Conservation (phyloP, 2,113 vertebrate species). For the Taxidea taxus region DNA sequence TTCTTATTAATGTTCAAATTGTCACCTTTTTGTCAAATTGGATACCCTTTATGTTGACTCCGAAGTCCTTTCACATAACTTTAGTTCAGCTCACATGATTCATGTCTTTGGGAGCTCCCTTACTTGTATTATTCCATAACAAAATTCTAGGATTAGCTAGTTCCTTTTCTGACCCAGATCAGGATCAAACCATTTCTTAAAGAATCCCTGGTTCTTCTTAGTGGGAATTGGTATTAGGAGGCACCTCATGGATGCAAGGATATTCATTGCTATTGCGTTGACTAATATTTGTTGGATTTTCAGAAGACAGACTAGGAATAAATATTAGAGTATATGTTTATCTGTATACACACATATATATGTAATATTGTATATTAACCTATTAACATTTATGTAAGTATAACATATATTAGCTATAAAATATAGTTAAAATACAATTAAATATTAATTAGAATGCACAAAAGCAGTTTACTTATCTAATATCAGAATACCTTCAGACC, state of each 20-base stretch:
- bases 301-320: not conserved
- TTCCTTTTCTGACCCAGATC: not conserved
- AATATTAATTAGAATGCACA: not conserved
- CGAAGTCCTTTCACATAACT: not conserved
- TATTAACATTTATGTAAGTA: not conserved
- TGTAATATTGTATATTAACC: not conserved
- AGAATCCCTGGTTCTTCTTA: not conserved
- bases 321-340: not conserved
- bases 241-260: not conserved
- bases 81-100: not conserved
- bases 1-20: not conserved
- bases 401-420: not conserved
- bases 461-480: not conserved
- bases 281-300: not conserved
- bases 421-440: not conserved
- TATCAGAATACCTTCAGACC: not conserved
- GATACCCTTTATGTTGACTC: not conserved
- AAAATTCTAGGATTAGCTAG: not conserved
- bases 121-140: not conserved
- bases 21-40: not conserved
- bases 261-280: not conserved
- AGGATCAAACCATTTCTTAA: not conserved
- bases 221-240: not conserved
- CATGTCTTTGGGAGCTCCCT: not conserved
- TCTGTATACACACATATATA: too few relatives aligned